Percentiles rank a stretch among this genome's conserved stretches.
phyloP scores from a whole-genome alignment of 2,113 vertebrate species.

The Myotis brandtii region DNA sequence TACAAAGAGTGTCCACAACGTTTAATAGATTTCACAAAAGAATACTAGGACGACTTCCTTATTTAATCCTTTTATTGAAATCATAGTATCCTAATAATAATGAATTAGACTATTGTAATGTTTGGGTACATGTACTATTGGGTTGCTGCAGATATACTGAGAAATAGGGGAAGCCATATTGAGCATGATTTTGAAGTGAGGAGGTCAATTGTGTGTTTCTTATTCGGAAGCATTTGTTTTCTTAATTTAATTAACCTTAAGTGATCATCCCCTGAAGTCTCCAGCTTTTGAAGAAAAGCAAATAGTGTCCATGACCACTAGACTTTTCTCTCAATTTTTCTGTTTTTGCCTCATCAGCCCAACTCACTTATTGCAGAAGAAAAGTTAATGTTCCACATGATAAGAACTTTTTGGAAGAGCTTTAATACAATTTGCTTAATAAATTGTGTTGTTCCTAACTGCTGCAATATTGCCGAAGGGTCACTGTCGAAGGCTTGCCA shows the following conservation, averaged over 20 bases:
- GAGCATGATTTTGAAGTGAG: not conserved
- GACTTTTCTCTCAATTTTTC: not conserved
- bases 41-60: not conserved
- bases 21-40: not conserved
- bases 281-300: not conserved
- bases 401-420: not conserved
- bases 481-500: not conserved
- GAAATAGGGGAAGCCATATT: not conserved
- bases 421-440: conserved; percentile 21
- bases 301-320: not conserved
- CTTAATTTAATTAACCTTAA: not conserved
- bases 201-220: not conserved
- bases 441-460: not conserved
- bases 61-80: not conserved
- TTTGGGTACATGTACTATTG: not conserved
- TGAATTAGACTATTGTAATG: not conserved
- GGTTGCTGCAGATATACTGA: not conserved
- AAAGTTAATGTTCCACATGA: not conserved
- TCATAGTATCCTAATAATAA: not conserved
- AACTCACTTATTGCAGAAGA: not conserved
- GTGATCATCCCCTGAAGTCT: not conserved
- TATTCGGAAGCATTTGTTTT: not conserved
- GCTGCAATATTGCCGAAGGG: not conserved
- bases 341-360: not conserved
- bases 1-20: not conserved